A percentile compares a stretch with the other conserved stretches of the same genome.
These are phyloP conservation scores for Pavo muticus DNA, from an alignment of 2,113 vertebrate genomes.

Conservation along the genomic window DNA sequence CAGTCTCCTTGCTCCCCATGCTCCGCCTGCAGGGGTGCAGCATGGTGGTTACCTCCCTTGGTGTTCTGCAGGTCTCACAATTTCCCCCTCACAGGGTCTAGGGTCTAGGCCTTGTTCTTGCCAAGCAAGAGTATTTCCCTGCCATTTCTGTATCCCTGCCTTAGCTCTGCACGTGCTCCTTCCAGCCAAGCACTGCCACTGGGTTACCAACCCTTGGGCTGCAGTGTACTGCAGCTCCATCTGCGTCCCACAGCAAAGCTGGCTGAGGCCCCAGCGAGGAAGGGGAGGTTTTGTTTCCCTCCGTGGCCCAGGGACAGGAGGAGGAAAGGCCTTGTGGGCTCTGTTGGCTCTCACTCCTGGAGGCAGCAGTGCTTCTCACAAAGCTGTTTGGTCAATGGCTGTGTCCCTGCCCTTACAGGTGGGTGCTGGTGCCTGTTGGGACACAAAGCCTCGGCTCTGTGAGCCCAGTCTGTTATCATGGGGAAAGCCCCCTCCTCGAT, in stretches of 20 bases:
- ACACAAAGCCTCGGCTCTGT: conserved; percentile 51
- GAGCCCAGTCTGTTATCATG: neutral
- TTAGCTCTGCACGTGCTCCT: neutral
- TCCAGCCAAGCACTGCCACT: conserved; percentile 34
- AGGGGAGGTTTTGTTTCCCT: neutral
- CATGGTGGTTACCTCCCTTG: conserved; percentile 20
- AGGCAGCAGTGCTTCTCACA: neutral
- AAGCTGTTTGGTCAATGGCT: neutral
- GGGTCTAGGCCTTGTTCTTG: neutral
- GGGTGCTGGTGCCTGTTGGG: conserved; percentile 31
- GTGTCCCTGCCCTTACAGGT: neutral
- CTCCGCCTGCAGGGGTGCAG: conserved; percentile 33
- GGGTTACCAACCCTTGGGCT: neutral
- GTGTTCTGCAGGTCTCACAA: neutral
- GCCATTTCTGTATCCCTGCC: conserved; percentile 9
- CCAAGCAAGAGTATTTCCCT: neutral
- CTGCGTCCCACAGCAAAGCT: neutral
- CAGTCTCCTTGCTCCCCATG: neutral
- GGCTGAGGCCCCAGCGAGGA: accelerated
- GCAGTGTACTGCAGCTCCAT: neutral
- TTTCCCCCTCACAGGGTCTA: neutral
- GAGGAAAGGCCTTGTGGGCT: neutral
- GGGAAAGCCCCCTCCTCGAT: neutral
- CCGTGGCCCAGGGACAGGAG: neutral
- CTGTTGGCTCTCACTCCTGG: accelerated